Base-by-base conservation (phyloP, 2,113 vertebrate genomes). In the Calyptommatus sinebrachiatus region DNA sequence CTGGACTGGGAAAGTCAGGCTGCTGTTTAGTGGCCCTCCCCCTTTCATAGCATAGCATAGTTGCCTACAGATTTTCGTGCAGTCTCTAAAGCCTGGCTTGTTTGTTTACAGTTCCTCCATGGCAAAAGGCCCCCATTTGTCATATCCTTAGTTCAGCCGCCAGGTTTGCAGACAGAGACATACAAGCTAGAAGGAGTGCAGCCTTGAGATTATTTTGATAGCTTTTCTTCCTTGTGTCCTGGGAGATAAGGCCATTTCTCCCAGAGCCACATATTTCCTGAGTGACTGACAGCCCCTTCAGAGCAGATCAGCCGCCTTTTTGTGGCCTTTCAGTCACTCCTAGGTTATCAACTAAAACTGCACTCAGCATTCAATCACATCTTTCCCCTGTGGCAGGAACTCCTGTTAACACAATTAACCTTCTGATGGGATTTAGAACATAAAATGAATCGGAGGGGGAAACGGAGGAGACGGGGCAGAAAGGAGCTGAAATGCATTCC, bases 381-480 rank as follows among this genome's bases (percentile, higher is more conserved):
- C 84, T 88, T 92, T 92, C 91, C 90, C 89, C 87, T 85, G 85
- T 87, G 91, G 87, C 89, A 69, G 57, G 86, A 89, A 86, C 88
- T 88, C 85, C 88, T 91, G 79, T 90, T 88, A 91, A 93, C 89
- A 91, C 89, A 91, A 88, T 91, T 92, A 88, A 89, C 85, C 82
- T 89, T 90, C 92, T 89, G 90, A 81, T 89, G 88, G 88, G 92
- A 92, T 89, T 89, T 86, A 87, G 91, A 93, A 90, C 89, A 87
- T 81, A 87, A 90, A 87, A 91, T 85, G 82, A 87, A 89, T 85
- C 77, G 73, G 29, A 82, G 82, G 89, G 79, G 84, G 88, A 76
- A 91, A 22, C 31, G n/a, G 22, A 48, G 65, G 57, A 24, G n/a
- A 81, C 46, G 53, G 20, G 21, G 63, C 31, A 61, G 72, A 45